Evolutionary conservation across 2,113 vertebrate species (phyloP).

Genomic region (Hippocampus zosterae): DNA sequence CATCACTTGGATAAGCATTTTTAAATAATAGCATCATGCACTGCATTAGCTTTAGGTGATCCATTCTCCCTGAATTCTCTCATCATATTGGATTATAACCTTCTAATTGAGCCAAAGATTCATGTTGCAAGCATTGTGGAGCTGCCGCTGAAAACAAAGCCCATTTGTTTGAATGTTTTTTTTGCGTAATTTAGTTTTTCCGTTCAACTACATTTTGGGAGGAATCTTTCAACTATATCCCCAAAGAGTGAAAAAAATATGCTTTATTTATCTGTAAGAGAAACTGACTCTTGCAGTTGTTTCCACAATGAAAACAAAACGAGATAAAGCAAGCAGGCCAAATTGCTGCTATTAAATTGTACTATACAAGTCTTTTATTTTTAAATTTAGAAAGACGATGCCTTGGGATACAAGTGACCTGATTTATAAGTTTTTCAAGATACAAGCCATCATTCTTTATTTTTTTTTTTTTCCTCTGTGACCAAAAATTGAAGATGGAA

Average conservation of each 20-base stretch:
- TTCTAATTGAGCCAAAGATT: not conserved
- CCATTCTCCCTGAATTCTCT: not conserved
- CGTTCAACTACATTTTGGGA: not conserved
- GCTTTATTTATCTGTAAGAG: not conserved
- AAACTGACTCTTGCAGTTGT: not conserved
- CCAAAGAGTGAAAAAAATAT: not conserved
- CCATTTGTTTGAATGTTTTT: not conserved
- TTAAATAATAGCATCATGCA: not conserved
- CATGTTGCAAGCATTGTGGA: not conserved
- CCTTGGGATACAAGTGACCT: not conserved
- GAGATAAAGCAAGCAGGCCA: not conserved
- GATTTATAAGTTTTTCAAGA: no score
- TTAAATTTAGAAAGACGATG: not conserved
- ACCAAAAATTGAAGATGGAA: no score
- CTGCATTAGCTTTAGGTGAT: not conserved
- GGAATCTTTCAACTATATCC: not conserved
- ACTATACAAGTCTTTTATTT: not conserved
- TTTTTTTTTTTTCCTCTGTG: no score
- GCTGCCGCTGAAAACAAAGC: not conserved
- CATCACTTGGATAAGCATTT: not conserved
- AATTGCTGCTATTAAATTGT: no score
- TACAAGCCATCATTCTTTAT: no score
- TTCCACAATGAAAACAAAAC: not conserved
- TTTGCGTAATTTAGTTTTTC: slow-evolving; percentile 1
- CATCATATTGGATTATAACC: not conserved